Percentiles rank a stretch among this genome's conserved stretches.
phyloP scores from a whole-genome alignment of 2,113 vertebrate species.

The Sprattus sprattus region DNA sequence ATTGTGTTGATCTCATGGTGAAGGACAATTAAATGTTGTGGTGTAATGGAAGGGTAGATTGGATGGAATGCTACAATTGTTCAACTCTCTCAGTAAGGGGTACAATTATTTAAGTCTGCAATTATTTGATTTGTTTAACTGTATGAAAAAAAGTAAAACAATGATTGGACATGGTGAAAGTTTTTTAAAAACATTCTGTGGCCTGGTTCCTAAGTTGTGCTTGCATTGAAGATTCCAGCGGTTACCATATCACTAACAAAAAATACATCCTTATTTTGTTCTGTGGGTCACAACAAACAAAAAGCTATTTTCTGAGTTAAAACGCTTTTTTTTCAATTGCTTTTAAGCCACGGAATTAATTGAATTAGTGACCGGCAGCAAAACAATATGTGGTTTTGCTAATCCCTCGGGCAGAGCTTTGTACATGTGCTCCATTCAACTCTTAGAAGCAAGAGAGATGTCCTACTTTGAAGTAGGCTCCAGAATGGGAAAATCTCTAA shows the following conservation, averaged over 20 bases:
- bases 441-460: slow-evolving; percentile 42
- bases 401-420: slow-evolving; percentile 66
- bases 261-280: not conserved
- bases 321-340: not conserved
- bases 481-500: slow-evolving; percentile 65
- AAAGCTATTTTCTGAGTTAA: not conserved
- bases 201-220: not conserved
- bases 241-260: not conserved
- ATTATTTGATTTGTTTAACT: not conserved
- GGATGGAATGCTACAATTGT: not conserved
- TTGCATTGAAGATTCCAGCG: not conserved
- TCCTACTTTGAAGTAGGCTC: slow-evolving; percentile 69
- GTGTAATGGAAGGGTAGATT: not conserved
- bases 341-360: slow-evolving; percentile 55
- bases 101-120: not conserved
- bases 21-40: not conserved
- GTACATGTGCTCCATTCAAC: slow-evolving; percentile 22
- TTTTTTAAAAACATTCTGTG: not conserved
- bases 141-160: not conserved
- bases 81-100: not conserved
- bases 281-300: not conserved
- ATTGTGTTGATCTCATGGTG: not conserved
- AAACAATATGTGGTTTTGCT: slow-evolving; percentile 61
- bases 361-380: slow-evolving; percentile 69
- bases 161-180: not conserved